A percentile compares a stretch with the other conserved stretches of the same genome.
phyloP scores from a whole-genome alignment of 2,113 vertebrate genomes.

The Nothoprocta perdicaria region DNA sequence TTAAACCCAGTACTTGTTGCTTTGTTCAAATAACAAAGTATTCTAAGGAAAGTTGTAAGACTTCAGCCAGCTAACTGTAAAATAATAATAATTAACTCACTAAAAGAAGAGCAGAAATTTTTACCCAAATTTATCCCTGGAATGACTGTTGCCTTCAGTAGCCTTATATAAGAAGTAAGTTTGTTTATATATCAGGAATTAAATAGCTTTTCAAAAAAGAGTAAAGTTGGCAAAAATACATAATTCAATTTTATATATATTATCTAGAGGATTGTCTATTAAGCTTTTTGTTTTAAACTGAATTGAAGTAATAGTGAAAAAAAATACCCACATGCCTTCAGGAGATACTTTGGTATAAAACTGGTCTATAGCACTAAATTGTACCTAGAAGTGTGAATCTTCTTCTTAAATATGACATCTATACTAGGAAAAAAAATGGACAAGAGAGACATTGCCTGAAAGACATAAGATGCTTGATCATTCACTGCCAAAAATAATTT shows the following conservation, averaged over 20 bases:
- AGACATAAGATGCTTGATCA: neutral
- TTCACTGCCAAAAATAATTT: neutral
- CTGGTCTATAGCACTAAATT: neutral
- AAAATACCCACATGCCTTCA: neutral
- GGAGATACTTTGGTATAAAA: neutral
- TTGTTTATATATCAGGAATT: neutral
- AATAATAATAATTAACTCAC: neutral
- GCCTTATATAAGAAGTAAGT: neutral
- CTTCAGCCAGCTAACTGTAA: neutral
- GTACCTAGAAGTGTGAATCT: neutral
- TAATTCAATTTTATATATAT: neutral
- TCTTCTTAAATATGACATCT: neutral
- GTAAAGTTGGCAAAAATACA: neutral
- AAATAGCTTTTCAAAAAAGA: neutral
- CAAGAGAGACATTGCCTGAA: neutral
- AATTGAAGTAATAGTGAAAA: neutral
- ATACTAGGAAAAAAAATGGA: accelerated
- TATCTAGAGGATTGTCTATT: neutral
- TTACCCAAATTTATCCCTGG: neutral
- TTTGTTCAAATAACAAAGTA: neutral
- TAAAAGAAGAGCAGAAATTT: neutral
- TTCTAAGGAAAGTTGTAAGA: neutral
- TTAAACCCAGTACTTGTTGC: neutral
- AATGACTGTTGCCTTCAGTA: neutral
- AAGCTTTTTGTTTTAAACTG: neutral